phyloP scores from a whole-genome alignment of 2,113 vertebrate species.

The Setophaga kirtlandii region DNA sequence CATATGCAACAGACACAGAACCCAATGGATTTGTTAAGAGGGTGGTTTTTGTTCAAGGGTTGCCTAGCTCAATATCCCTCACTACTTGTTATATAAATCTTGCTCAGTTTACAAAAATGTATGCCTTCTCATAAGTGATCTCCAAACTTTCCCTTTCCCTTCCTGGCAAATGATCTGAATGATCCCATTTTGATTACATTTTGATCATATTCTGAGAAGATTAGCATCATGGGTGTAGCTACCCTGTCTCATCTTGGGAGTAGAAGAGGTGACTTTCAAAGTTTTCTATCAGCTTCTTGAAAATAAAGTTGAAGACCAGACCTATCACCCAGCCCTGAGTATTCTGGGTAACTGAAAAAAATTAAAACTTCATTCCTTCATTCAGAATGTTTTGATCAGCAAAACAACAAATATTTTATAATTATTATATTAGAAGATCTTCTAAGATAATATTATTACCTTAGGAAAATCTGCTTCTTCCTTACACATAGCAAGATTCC shows the following conservation, averaged over 20 bases:
- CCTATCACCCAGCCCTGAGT: neutral
- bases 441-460: neutral
- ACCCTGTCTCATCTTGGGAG: fast-evolving
- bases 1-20: neutral
- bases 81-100: neutral
- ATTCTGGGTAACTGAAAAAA: neutral
- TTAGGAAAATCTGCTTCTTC: neutral
- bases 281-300: neutral
- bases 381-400: neutral
- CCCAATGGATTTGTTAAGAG: neutral
- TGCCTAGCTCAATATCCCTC: neutral
- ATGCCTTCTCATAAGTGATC: neutral
- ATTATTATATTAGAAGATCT: neutral
- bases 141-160: neutral
- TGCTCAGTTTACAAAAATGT: neutral
- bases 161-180: neutral
- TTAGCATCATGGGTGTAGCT: neutral
- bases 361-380: neutral
- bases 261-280: neutral
- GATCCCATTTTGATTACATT: neutral
- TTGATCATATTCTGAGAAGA: neutral
- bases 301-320: neutral
- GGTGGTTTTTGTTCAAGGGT: neutral
- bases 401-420: neutral
- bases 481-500: neutral